Percentiles rank a stretch among this genome's conserved stretches.
These are phyloP conservation scores for Leucophenga maculata DNA, from an alignment of 2,888 invertebrate species.

Conservation along the genomic window DNA sequence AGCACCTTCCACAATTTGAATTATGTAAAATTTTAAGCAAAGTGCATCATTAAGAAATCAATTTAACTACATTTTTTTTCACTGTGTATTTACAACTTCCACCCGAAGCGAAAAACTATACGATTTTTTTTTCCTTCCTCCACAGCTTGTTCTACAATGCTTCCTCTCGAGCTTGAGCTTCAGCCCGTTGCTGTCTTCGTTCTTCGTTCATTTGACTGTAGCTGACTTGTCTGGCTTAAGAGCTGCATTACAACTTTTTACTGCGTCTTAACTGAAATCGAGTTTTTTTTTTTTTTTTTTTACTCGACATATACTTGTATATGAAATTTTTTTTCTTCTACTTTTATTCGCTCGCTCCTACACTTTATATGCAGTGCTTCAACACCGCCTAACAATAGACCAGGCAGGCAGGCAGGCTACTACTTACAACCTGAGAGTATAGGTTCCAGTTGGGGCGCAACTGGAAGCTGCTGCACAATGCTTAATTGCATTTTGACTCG, in stretches of 20 bases:
- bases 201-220: slow-evolving; percentile 62
- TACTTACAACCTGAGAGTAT: neutral
- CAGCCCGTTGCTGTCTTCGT: slow-evolving; percentile 49
- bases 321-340: slow-evolving; percentile 34
- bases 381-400: slow-evolving; percentile 53
- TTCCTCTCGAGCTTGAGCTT: slow-evolving; percentile 48
- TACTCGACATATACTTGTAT: neutral
- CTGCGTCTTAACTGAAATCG: slow-evolving; percentile 68
- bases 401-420: slow-evolving; percentile 28
- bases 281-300: slow-evolving; percentile 51
- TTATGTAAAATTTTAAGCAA: too few relatives aligned
- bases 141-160: slow-evolving; percentile 45
- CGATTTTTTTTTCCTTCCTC: slow-evolving; percentile 32
- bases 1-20: too few relatives aligned
- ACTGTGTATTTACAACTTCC: slow-evolving; percentile 63
- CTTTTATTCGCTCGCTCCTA: slow-evolving; percentile 34
- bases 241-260: slow-evolving; percentile 66
- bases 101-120: slow-evolving; percentile 44
- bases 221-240: slow-evolving; percentile 51
- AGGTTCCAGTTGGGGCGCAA: slow-evolving; percentile 41
- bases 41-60: too few relatives aligned
- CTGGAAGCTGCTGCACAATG: slow-evolving; percentile 39
- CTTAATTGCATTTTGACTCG: slow-evolving; percentile 67
- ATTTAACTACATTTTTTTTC: too few relatives aligned
- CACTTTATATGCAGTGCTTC: slow-evolving; percentile 61